phyloP scores from a whole-genome alignment of 2,888 invertebrate genomes.

The Drosophila leonis region DNA sequence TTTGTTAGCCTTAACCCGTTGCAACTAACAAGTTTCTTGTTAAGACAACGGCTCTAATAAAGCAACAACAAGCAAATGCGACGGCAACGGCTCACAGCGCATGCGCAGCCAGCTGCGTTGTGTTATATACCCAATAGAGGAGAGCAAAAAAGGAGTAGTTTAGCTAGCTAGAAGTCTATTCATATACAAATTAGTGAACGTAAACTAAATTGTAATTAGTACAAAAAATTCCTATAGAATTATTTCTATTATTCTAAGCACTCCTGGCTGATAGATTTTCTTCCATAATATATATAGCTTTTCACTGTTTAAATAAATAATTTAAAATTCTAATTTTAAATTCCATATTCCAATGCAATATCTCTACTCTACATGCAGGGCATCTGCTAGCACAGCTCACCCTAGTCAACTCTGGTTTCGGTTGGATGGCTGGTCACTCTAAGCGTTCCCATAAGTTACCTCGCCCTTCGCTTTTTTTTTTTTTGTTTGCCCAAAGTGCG shows the following conservation, averaged over 20 bases:
- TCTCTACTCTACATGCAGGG: slow-evolving; percentile 8
- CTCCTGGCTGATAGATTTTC: too few species aligned
- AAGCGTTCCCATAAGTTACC: slow-evolving; percentile 68
- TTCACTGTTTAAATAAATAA: too few species aligned
- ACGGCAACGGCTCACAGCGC: slow-evolving; percentile 50
- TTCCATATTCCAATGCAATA: too few species aligned
- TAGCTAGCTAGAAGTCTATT: too few species aligned
- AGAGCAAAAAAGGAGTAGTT: background rate
- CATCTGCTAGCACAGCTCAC: background rate
- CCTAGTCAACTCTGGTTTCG: background rate
- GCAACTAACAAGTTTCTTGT: slow-evolving; percentile 81
- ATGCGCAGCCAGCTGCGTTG: slow-evolving; percentile 66
- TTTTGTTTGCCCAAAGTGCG: slow-evolving; percentile 59
- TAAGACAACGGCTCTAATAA: slow-evolving; percentile 77
- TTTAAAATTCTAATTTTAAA: too few species aligned
- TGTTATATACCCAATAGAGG: slow-evolving; percentile 31
- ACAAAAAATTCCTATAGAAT: too few species aligned
- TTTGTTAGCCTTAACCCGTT: slow-evolving; percentile 67
- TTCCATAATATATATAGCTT: too few species aligned
- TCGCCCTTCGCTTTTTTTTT: slow-evolving; percentile 30
- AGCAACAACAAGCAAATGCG: slow-evolving; percentile 52
- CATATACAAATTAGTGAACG: too few species aligned
- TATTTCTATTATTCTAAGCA: too few species aligned
- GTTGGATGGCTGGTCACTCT: slow-evolving; percentile 54
- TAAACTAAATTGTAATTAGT: too few species aligned